Evolutionary conservation across 2,888 invertebrate species (phyloP), one percentile per base, ranked within the genome.

Genomic region (Crossocerus cetratus): DNA sequence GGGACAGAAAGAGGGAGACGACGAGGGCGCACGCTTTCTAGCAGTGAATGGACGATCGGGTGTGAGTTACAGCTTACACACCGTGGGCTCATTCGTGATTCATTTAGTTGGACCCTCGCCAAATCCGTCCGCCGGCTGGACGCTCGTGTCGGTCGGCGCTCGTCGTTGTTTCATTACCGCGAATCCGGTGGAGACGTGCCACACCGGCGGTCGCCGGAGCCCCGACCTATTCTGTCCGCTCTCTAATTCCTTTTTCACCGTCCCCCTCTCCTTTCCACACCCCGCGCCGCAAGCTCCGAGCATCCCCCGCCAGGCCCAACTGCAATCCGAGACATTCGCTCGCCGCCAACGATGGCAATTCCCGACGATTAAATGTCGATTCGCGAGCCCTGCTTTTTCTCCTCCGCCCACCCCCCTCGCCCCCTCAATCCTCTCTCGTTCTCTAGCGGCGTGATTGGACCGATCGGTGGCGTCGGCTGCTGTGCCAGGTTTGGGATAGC

Each of bases 31-130:
- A 3, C 49, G 49, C 14, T 16, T 49, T 16, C 49, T 16, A 49
- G 14, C 65, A 42, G 56, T 65, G 80, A 78, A 75, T 75, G 77
- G 65, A 72, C 76, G 77, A 74, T 72, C 80, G 71, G 74, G 78
- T 77, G 74, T 78, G 80, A 83, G 81, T 84, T 81, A 84, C 80
- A 74, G 77, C 79, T 82, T 73, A 74, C 80, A 69, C 78, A 66
- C 61, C 74, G 72, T 67, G 69, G 74, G 78, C 76, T 84, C 82
- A 74, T 83, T 84, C 80, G 82, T 83, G 82, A 86, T 85, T 86
- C 86, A 81, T 86, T 85, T 83, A 82, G 81, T 81, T 87, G 87
- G 85, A 86, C 79, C 69, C 62, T 65, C 64, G 85, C 87, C 86
- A 87, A 84, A 83, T 83, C 79, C 76, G 80, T 82, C 78, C 59